Base-by-base conservation (phyloP, 2,113 vertebrate genomes). In the Calidris pygmaea region DNA sequence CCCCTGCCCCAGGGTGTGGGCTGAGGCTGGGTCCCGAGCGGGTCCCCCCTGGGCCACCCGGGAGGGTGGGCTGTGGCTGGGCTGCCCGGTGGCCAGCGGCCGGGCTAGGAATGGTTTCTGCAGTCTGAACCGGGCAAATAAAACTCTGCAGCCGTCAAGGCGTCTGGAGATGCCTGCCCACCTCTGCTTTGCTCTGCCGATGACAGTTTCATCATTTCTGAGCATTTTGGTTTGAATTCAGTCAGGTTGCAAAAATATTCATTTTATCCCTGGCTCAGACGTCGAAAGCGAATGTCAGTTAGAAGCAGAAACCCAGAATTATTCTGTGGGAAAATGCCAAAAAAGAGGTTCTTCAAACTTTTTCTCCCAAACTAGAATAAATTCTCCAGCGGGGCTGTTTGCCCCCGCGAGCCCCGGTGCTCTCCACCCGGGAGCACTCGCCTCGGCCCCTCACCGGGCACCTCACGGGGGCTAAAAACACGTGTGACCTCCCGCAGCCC, bases 241-340 rank as follows among this genome's bases (percentile, higher is more conserved):
- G 91, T 91, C 89, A 95, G 80, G 73, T 74, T 95, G 96, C n/a
- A 89, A 96, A 97, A 96, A 96, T 96, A 97, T 96, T 92, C 96
- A 75, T 93, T 89, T 92, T 85, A 87, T 91, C 93, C 70, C 66
- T 23, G 89, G 89, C 95, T 96, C 74, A 94, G 91, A 78, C 72
- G 77, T 73, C 87, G 93, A 71, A 96, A 93, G 37, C 29, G 53
- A 89, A 96, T 89, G 91, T 94, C 94, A 96, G 58, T 72, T 52
- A n/a, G 89, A 92, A 94, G 91, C 39, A 87, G 74, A 97, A 93
- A 94, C 45, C 19, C 48, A 39, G 77, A 93, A 94, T 94, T 96
- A 93, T 96, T 95, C 94, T 1, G 18, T 35, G 94, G 91, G 94
- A 85, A 96, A 96, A 95, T 89, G 74, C 91, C 91, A 96, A 96